Percentiles rank a stretch among this genome's conserved stretches.
phyloP scores from a whole-genome alignment of 1,140 invertebrate genomes.

The Ptiloglossa arizonensis region DNA sequence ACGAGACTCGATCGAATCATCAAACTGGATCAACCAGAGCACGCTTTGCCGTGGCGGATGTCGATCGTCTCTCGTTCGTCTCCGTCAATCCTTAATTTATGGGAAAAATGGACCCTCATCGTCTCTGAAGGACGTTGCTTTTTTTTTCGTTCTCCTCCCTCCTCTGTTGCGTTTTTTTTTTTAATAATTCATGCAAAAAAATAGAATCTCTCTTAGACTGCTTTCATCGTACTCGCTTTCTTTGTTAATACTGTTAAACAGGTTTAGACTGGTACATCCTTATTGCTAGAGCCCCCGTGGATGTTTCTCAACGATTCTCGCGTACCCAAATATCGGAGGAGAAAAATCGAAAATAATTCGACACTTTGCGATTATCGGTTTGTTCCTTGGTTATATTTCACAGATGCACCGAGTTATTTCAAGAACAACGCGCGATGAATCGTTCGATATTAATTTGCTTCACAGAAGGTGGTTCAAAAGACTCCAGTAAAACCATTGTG shows the following conservation, averaged over 20 bases:
- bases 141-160: background rate
- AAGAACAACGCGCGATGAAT: background rate
- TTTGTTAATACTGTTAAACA: conserved; percentile 10
- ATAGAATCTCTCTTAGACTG: conserved; percentile 54
- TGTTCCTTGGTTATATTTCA: background rate
- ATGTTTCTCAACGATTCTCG: conserved; percentile 17
- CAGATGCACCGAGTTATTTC: background rate
- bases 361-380: conserved; percentile 25
- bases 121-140: conserved; percentile 43
- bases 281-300: conserved; percentile 69
- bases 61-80: conserved; percentile 71
- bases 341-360: conserved; percentile 27
- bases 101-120: conserved; percentile 76
- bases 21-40: conserved; percentile 76
- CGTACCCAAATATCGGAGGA: too few species aligned
- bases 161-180: background rate
- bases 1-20: conserved; percentile 74
- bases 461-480: background rate
- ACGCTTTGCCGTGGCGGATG: conserved; percentile 62
- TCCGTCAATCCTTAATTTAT: conserved; percentile 38
- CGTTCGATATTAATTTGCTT: conserved; percentile 30
- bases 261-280: conserved; percentile 66
- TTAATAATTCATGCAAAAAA: conserved; percentile 31
- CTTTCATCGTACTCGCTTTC: conserved; percentile 10
- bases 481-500: conserved; percentile 5